Conservation (phyloP, 2,797 vertebrate genomes). For the Siniperca scherzeri region DNA sequence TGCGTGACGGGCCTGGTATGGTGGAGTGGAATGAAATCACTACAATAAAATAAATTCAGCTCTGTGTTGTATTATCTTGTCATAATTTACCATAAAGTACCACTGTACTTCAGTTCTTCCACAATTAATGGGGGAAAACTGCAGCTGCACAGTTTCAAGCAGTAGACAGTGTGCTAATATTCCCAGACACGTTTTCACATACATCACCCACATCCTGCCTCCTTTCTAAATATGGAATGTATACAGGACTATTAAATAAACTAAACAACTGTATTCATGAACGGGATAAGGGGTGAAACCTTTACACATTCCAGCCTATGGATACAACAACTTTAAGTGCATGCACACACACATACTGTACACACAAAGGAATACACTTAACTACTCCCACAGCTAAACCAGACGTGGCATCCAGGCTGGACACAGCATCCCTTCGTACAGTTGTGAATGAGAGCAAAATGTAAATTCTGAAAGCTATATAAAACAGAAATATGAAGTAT, state of each 20-base stretch:
- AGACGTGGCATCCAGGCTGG: slow-evolving; percentile 4
- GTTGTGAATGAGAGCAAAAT: not conserved
- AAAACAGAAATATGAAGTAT: slow-evolving; percentile 11
- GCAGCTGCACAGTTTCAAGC: slow-evolving; percentile 35
- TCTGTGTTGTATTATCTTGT: slow-evolving; percentile 29
- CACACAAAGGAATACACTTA: not conserved
- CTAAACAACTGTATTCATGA: slow-evolving; percentile 39
- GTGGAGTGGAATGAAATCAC: slow-evolving; percentile 16
- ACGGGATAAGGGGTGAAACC: slow-evolving; percentile 23
- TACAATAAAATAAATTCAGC: not conserved
- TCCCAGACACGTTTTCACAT: slow-evolving; percentile 39
- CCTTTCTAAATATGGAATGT: slow-evolving; percentile 46
- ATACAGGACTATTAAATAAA: slow-evolving; percentile 50
- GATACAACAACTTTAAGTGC: not conserved
- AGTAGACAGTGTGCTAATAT: slow-evolving; percentile 12
- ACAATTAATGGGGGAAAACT: slow-evolving; percentile 2
- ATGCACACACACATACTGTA: not conserved
- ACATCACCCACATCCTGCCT: slow-evolving; percentile 46
- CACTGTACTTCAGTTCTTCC: slow-evolving; percentile 5
- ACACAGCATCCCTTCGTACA: slow-evolving; percentile 12
- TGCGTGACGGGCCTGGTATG: not conserved
- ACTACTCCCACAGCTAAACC: not conserved
- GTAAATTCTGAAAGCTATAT: not conserved
- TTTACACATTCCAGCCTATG: slow-evolving; percentile 28
- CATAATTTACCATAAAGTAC: not conserved